Percentiles rank a stretch among this genome's conserved stretches.
Evolutionary conservation across 2,797 vertebrate species (phyloP).

Genomic region (Enteromius trimaculatus): DNA sequence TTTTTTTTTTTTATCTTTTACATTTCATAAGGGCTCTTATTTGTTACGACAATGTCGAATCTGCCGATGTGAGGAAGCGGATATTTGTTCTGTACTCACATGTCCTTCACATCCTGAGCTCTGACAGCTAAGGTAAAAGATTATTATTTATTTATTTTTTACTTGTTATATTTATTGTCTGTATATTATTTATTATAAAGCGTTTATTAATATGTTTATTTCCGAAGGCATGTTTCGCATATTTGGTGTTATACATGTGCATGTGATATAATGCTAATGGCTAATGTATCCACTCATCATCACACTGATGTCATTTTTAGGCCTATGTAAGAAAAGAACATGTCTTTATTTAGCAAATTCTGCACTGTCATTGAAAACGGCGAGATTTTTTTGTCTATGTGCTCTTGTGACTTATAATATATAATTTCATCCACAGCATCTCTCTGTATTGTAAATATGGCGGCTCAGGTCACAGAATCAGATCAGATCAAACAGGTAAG

Average conservation of each 20-base stretch:
- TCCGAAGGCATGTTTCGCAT: background rate
- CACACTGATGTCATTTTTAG: background rate
- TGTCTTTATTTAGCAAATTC: background rate
- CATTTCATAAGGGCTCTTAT: background rate
- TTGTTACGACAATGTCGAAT: slow-evolving; percentile 46
- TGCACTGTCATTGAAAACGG: background rate
- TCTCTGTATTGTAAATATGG: slow-evolving; percentile 80
- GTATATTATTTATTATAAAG: background rate
- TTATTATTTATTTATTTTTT: background rate
- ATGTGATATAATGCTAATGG: slow-evolving; percentile 25
- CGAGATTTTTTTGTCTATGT: background rate
- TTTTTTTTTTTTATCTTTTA: background rate
- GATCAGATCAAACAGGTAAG: slow-evolving; percentile 97
- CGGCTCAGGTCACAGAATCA: slow-evolving; percentile 87
- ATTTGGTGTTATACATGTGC: background rate
- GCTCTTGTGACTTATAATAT: background rate
- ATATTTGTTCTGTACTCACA: slow-evolving; percentile 8
- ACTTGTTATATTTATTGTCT: background rate
- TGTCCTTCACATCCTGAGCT: slow-evolving; percentile 60
- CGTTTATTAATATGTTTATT: background rate
- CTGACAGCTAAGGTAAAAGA: slow-evolving; percentile 41
- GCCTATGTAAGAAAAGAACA: background rate
- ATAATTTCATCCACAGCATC: slow-evolving; percentile 26
- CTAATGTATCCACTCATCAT: slow-evolving; percentile 14
- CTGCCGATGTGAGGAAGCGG: background rate